Base-by-base conservation (phyloP, 2,113 vertebrate genomes). In the Colossoma macropomum region DNA sequence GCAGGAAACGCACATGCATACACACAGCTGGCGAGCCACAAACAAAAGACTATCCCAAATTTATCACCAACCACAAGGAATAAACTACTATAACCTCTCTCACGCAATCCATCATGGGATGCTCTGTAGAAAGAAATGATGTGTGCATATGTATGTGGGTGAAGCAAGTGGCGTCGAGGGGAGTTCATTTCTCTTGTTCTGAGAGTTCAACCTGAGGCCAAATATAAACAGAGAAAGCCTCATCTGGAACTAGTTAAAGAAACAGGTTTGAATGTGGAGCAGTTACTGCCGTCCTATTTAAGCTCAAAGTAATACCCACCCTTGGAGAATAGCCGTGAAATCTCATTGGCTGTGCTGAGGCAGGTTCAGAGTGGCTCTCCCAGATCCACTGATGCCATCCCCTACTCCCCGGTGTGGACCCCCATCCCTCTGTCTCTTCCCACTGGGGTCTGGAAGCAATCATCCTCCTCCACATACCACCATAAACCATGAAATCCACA, bases 371-470 rank as follows among this genome's bases (percentile, higher is more conserved):
- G 70, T 80, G 69, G 80, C 63, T 82, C 70, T 77, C 77, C 77
- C 62, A 38, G 77, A 41, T 68, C 85, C 81, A 68, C 65, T 86
- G 75, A 75, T 77, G 74, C 87, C 88, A 86, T 71, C 78, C 83
- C 25, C 74, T 83, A 23, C 17, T 52, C 32, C 73, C 48, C 50
- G 66, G 71, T 70, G 62, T 60, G 19, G 73, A 75, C 25, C 56
- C 59, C 73, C 56, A 25, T 77, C 71, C 65, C 69, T 59, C 45
- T 19, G 11, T 34, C 50, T 25, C 27, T n/a, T 81, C 56, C 62
- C 73, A 52, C 77, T 60, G 83, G 34, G 25, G 89, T 93, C 94
- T 95, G 93, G 91, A 93, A 93, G 83, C 90, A 93, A 93, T 94
- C 89, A 92, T 87, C 86, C 80, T 80, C 87, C 87, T 88, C 81